Conservation (phyloP, 1,140 invertebrate species). For the Zaprionus tsacasi region DNA sequence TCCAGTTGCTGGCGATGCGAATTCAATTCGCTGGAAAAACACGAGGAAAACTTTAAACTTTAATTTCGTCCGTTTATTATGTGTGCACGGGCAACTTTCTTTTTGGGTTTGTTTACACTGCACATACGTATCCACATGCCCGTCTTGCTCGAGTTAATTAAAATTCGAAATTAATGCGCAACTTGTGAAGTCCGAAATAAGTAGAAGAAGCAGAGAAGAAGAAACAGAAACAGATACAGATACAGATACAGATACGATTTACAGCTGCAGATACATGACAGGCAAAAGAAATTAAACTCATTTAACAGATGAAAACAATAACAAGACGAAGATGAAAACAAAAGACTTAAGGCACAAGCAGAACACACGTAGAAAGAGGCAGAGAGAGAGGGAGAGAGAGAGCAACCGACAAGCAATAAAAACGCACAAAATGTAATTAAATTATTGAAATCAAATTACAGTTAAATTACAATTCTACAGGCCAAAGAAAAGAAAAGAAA, state of each 20-base stretch:
- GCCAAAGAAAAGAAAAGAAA: not conserved
- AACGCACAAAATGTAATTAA: conserved; percentile 71
- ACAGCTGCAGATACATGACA: conserved; percentile 23
- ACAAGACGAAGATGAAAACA: conserved; percentile 36
- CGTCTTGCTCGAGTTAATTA: conserved; percentile 65
- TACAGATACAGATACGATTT: conserved; percentile 32
- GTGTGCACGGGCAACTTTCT: conserved; percentile 62
- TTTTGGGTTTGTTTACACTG: conserved; percentile 51
- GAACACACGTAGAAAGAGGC: not conserved
- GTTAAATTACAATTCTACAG: conserved; percentile 65
- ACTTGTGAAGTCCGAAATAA: conserved; percentile 3
- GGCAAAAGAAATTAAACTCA: conserved; percentile 51
- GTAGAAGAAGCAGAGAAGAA: not conserved
- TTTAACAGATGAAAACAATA: conserved; percentile 33
- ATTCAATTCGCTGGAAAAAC: conserved; percentile 50
- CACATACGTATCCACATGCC: conserved; percentile 6
- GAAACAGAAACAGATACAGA: conserved; percentile 19
- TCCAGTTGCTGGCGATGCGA: conserved; percentile 48
- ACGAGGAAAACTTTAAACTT: conserved; percentile 56
- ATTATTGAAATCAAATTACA: conserved; percentile 83
- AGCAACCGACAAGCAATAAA: conserved; percentile 37
- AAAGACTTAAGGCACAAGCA: conserved; percentile 3
- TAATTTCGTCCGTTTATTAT: conserved; percentile 43
- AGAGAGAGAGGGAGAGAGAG: not conserved
- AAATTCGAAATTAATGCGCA: conserved; percentile 75